Conservation (phyloP, 2,888 invertebrate genomes). For the Drepana falcataria region DNA sequence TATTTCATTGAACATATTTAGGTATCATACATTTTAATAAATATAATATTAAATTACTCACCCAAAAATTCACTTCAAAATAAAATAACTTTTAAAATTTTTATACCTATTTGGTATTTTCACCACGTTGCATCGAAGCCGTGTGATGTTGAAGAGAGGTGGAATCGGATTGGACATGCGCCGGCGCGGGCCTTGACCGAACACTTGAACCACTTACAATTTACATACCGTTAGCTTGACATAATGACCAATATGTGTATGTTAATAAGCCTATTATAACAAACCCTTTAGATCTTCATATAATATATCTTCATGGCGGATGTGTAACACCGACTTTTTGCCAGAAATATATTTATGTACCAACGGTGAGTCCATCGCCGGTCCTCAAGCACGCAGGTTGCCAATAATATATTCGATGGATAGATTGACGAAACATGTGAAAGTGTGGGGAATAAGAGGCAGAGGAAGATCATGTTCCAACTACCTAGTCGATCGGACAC, state of each 20-base stretch:
- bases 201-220: constrained; percentile 38
- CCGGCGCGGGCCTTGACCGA: constrained; percentile 49
- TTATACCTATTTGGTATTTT: constrained; percentile 6
- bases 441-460: too few relatives aligned
- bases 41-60: not conserved
- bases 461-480: too few relatives aligned
- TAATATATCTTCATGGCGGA: too few relatives aligned
- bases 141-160: constrained; percentile 40
- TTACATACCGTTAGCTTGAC: constrained; percentile 57
- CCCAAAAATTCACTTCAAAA: not conserved
- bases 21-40: too few relatives aligned
- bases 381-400: too few relatives aligned
- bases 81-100: not conserved
- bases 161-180: constrained; percentile 26
- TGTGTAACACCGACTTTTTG: not conserved
- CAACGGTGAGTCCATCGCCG: too few relatives aligned
- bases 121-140: constrained; percentile 29
- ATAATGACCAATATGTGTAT: constrained; percentile 51
- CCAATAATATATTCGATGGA: too few relatives aligned
- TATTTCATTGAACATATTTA: too few relatives aligned
- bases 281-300: not conserved
- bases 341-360: not conserved
- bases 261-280: constrained; percentile 8
- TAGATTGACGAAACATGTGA: too few relatives aligned
- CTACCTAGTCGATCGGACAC: too few relatives aligned